These are phyloP conservation scores for Opisthocomus hoazin DNA, from an alignment of 2,113 vertebrate species.

Conservation along the genomic window DNA sequence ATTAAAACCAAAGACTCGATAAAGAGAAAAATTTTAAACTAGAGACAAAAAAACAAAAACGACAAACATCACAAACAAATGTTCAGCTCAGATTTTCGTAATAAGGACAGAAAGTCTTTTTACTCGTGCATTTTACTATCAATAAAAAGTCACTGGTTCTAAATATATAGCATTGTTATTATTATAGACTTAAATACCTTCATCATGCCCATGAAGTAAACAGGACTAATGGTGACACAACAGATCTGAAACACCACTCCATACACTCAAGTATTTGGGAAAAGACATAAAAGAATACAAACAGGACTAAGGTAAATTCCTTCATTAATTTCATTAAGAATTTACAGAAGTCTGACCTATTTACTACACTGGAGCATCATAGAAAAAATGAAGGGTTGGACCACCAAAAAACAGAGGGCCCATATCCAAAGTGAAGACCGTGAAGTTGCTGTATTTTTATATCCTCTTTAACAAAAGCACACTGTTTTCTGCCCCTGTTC, in stretches of 20 bases:
- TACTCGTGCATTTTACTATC: not conserved
- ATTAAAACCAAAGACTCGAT: not conserved
- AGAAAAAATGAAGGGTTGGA: not conserved
- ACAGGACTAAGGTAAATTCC: not conserved
- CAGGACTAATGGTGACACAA: not conserved
- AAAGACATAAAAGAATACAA: not conserved
- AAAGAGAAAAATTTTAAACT: not conserved
- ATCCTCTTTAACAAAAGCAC: not conserved
- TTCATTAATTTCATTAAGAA: not conserved
- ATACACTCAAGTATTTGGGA: not conserved
- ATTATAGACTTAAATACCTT: not conserved
- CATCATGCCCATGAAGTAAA: not conserved
- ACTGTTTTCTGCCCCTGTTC: not conserved
- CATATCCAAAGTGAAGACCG: not conserved
- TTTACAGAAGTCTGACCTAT: not conserved
- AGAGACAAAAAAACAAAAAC: not conserved
- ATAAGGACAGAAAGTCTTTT: not conserved
- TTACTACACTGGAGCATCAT: not conserved
- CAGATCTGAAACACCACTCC: not conserved
- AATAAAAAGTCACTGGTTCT: not conserved
- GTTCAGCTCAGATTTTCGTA: not conserved
- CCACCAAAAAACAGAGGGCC: accelerated
- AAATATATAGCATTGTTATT: not conserved
- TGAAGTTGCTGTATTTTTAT: not conserved
- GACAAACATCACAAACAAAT: not conserved